phyloP scores from a whole-genome alignment of 2,888 invertebrate species.

The Mythimna vitellina region DNA sequence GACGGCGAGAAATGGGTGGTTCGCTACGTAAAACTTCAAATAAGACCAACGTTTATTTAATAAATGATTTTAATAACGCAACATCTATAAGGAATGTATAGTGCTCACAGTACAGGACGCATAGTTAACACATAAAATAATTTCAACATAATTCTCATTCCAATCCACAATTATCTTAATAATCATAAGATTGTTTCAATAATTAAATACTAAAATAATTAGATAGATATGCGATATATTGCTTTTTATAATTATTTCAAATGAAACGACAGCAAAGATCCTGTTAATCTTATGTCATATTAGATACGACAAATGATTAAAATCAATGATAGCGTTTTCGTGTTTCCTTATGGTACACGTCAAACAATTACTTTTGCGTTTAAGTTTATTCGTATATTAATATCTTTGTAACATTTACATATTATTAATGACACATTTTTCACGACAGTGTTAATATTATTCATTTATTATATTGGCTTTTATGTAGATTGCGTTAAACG shows the following conservation, averaged over 20 bases:
- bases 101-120: slow-evolving; percentile 53
- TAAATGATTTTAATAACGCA: slow-evolving; percentile 65
- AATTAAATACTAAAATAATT: slow-evolving; percentile 48
- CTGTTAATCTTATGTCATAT: slow-evolving; percentile 33
- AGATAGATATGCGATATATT: slow-evolving; percentile 64
- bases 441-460: slow-evolving; percentile 6
- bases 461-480: neutral
- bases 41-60: slow-evolving; percentile 37
- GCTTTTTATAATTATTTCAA: slow-evolving; percentile 56
- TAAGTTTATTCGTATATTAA: slow-evolving; percentile 9
- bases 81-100: slow-evolving; percentile 59
- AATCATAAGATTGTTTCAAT: slow-evolving; percentile 50
- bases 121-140: slow-evolving; percentile 41
- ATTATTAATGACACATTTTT: slow-evolving; percentile 34
- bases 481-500: neutral
- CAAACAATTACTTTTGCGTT: slow-evolving; percentile 16
- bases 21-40: neutral
- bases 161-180: slow-evolving; percentile 43
- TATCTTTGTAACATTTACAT: slow-evolving; percentile 17
- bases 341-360: neutral
- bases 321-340: slow-evolving; percentile 2
- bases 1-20: too few relatives aligned
- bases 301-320: slow-evolving; percentile 35
- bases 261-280: slow-evolving; percentile 25
- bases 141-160: slow-evolving; percentile 42